Evolutionary conservation across 1,140 invertebrate species (phyloP), one percentile per base, ranked within the genome.

Genomic region (Colletes latitarsis): DNA sequence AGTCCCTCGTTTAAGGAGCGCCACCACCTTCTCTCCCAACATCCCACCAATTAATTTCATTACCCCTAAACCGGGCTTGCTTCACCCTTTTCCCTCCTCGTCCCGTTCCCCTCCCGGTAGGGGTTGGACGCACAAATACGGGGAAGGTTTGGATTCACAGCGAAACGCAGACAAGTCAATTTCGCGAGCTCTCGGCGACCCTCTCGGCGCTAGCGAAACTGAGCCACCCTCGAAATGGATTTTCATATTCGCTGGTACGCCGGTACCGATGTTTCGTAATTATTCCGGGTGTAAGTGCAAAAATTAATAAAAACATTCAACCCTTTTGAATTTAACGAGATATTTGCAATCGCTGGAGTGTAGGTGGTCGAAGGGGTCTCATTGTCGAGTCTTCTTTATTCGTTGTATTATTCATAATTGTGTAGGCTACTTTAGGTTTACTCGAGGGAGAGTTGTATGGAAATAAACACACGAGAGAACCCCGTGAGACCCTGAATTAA

Each of bases 11-110:
- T 90, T 84, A 88, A 90, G 82, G 66, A 88, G 75, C 74, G 63
- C 41, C 12, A 15, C 8, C 21, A 5, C 30, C 14, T 66, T n/a
- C 57, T 55, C 49, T 72, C 83, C 74, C 66, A 82, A 89, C 89
- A 83, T 84, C 72, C 78, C 82, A 78, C 85, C 88, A 91, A 91
- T 91, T 91, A 91, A 91, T 91, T 91, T 91, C 86, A 91, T 91
- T 90, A 89, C 85, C 79, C 49, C 43, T 41, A 30, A 30, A 30
- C 30, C n/a, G 57, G 12, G 2, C 55, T 21, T 41, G 3, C 19
- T 62, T 60, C 71, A 57, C 63, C 64, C 78, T 39, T 74, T 52
- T 75, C 19, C 64, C 19, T 9, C 30, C 14, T 19, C 46, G 12
- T 68, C 19, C 67, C 46, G 67, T 39, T 3, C 21, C 15, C 10